phyloP scores from a whole-genome alignment of 2,797 vertebrate genomes.

The Phaenicophaeus curvirostris region DNA sequence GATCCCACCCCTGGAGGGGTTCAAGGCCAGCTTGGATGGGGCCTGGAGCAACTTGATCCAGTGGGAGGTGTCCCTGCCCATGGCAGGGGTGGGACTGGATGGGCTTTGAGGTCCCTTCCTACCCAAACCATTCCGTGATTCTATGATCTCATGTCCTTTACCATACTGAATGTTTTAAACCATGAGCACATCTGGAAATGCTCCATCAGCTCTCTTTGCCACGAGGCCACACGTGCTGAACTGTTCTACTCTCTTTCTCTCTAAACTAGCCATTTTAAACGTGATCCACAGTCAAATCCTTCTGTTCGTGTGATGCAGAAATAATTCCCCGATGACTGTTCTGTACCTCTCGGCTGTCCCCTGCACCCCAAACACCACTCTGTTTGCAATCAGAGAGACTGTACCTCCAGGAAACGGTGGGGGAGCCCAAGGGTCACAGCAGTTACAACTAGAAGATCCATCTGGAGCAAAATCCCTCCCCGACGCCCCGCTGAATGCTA shows the following conservation, averaged over 20 bases:
- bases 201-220: neutral
- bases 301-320: rapidly evolving
- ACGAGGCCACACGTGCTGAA: rapidly evolving
- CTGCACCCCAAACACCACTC: neutral
- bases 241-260: neutral
- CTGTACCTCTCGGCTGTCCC: neutral
- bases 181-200: neutral
- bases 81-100: too few relatives aligned
- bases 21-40: too few relatives aligned
- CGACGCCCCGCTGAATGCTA: neutral
- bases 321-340: neutral
- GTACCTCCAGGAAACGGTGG: neutral
- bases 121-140: too few relatives aligned
- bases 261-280: neutral
- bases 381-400: neutral
- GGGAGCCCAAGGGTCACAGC: neutral
- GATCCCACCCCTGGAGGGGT: too few relatives aligned
- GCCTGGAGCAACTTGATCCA: too few relatives aligned
- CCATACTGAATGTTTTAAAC: neutral
- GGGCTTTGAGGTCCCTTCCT: too few relatives aligned
- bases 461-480: neutral
- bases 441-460: neutral
- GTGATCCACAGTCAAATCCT: neutral
- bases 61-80: too few relatives aligned
- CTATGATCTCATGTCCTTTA: neutral